A percentile compares a stretch with the other conserved stretches of the same genome.
phyloP scores from a whole-genome alignment of 2,888 invertebrate species.

The Apotomis betuletana region DNA sequence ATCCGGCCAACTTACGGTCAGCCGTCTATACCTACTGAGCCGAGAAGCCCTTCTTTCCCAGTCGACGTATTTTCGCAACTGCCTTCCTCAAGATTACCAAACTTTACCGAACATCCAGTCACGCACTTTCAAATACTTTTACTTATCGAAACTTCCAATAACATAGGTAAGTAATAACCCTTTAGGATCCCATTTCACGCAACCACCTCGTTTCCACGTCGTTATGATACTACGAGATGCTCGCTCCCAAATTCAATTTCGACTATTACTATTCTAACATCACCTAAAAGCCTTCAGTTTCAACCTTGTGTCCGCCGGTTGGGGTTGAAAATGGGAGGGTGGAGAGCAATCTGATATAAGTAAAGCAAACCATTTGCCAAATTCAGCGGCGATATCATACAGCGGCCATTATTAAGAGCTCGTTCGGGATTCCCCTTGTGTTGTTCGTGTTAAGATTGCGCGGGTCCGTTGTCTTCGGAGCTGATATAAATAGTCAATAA shows the following conservation, averaged over 20 bases:
- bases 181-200: slow-evolving; percentile 58
- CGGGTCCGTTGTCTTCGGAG: slow-evolving; percentile 31
- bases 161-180: slow-evolving; percentile 26
- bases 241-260: slow-evolving; percentile 70
- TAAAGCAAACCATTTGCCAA: slow-evolving; percentile 62
- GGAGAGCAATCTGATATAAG: slow-evolving; percentile 58
- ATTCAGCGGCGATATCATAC: slow-evolving; percentile 71
- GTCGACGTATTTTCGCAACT: not conserved
- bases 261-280: slow-evolving; percentile 45
- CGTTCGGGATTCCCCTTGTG: slow-evolving; percentile 78
- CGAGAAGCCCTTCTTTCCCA: not conserved
- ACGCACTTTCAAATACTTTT: not conserved
- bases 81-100: not conserved
- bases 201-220: slow-evolving; percentile 63
- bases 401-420: slow-evolving; percentile 76
- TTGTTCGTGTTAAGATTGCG: slow-evolving; percentile 53
- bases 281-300: slow-evolving; percentile 20
- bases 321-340: slow-evolving; percentile 50
- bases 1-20: no score
- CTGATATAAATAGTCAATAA: not conserved
- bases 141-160: slow-evolving; percentile 4
- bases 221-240: slow-evolving; percentile 58
- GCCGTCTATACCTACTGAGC: no score
- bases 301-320: slow-evolving; percentile 39
- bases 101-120: slow-evolving; percentile 1